These are phyloP conservation scores for Agrotis clavis DNA, from an alignment of 2,888 invertebrate species.

Conservation along the genomic window DNA sequence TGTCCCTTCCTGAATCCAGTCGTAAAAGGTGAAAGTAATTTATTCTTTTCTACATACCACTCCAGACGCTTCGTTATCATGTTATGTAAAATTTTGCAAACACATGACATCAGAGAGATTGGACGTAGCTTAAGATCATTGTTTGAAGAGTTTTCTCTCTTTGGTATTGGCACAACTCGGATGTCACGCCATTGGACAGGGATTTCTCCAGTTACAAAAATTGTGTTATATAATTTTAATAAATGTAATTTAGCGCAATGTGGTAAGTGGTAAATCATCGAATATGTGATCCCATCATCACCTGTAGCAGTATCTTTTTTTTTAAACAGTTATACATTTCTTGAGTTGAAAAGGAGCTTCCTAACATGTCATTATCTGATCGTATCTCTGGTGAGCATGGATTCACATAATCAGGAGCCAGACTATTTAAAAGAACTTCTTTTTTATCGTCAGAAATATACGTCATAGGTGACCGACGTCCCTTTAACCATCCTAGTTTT, in stretches of 20 bases:
- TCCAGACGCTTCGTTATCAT: not conserved
- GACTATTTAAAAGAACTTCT: too few relatives aligned
- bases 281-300: not conserved
- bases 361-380: not conserved
- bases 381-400: too few relatives aligned
- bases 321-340: slow-evolving; percentile 2
- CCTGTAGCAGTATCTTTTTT: not conserved
- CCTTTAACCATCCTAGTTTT: slow-evolving; percentile 2
- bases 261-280: not conserved
- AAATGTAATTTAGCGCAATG: not conserved
- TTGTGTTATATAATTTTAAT: not conserved
- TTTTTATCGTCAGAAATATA: too few relatives aligned
- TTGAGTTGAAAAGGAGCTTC: not conserved
- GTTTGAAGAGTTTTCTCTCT: too few relatives aligned
- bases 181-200: too few relatives aligned
- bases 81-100: too few relatives aligned
- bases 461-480: too few relatives aligned
- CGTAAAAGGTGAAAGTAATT: not conserved
- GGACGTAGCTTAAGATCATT: too few relatives aligned
- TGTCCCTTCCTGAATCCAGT: slow-evolving; percentile 1
- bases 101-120: too few relatives aligned
- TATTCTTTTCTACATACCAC: not conserved
- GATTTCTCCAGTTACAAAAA: not conserved
- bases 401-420: too few relatives aligned
- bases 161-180: too few relatives aligned